phyloP scores from a whole-genome alignment of 2,888 invertebrate genomes.

The Hypercompe scribonia region DNA sequence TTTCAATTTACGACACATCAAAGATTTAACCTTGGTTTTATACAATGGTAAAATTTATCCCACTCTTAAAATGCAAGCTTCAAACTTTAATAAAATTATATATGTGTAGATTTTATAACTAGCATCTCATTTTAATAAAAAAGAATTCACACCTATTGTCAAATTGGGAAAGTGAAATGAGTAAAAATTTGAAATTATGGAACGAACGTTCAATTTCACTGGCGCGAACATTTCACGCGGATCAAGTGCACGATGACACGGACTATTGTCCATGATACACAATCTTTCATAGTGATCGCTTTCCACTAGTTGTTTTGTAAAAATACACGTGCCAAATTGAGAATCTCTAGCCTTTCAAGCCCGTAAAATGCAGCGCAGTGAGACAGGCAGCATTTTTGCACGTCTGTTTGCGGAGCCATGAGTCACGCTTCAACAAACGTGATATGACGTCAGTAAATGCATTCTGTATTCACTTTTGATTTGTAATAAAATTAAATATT shows the following conservation, averaged over 20 bases:
- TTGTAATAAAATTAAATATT: background rate
- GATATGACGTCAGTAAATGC: constrained; percentile 41
- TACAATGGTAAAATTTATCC: background rate
- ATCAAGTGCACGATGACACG: constrained; percentile 33
- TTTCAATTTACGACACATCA: too few species aligned
- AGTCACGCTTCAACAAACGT: constrained; percentile 49
- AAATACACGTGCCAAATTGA: background rate
- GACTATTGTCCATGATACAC: constrained; percentile 26
- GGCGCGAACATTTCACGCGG: constrained; percentile 26
- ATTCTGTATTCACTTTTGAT: constrained; percentile 24
- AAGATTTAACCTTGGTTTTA: background rate
- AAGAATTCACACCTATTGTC: constrained; percentile 51
- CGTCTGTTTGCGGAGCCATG: constrained; percentile 53
- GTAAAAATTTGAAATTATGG: constrained; percentile 36
- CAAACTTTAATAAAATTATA: background rate
- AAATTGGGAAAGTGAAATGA: constrained; percentile 58
- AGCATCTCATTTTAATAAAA: constrained; percentile 7
- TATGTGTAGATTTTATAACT: constrained; percentile 8
- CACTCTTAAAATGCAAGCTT: background rate
- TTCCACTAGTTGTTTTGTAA: constrained; percentile 24
- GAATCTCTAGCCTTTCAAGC: constrained; percentile 27
- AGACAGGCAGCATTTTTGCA: constrained; percentile 68
- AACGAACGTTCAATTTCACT: constrained; percentile 48
- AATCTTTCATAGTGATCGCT: constrained; percentile 29
- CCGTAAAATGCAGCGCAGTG: constrained; percentile 22